A percentile compares a stretch with the other conserved stretches of the same genome.
phyloP scores from a whole-genome alignment of 2,888 invertebrate genomes.

The Clivina fossor region DNA sequence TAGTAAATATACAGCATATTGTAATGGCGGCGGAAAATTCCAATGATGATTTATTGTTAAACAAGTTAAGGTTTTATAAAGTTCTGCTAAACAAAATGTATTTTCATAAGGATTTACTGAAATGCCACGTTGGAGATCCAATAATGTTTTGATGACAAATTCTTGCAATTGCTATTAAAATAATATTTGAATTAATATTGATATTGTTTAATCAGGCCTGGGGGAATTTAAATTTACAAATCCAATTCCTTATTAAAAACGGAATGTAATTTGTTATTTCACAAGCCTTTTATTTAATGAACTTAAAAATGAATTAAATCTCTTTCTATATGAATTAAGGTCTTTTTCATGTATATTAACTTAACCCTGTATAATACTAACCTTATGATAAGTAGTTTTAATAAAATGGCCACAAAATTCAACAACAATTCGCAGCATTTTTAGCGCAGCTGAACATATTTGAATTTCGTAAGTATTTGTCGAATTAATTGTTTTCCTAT shows the following conservation, averaged over 20 bases:
- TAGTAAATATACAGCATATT: constrained; percentile 34
- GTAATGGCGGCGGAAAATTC: constrained; percentile 26
- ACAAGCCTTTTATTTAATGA: too few relatives aligned
- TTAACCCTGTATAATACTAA: too few relatives aligned
- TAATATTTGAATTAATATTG: not conserved
- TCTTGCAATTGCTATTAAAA: constrained; percentile 31
- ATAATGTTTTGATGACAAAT: constrained; percentile 28
- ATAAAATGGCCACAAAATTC: constrained; percentile 12
- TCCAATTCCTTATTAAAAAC: too few relatives aligned
- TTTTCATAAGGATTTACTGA: constrained; percentile 28
- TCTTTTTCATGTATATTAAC: not conserved
- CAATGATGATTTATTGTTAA: constrained; percentile 29
- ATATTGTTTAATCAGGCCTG: not conserved
- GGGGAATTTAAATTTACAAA: too few relatives aligned
- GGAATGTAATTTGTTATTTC: too few relatives aligned
- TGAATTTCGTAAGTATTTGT: constrained; percentile 9
- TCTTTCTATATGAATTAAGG: too few relatives aligned
- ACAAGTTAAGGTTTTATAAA: constrained; percentile 33
- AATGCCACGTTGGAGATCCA: constrained; percentile 30
- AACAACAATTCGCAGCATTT: constrained; percentile 12
- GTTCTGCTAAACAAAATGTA: constrained; percentile 22
- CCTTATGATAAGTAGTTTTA: constrained; percentile 16
- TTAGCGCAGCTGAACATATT: constrained; percentile 18
- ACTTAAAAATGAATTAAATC: too few relatives aligned
- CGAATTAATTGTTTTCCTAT: constrained; percentile 11